These are phyloP conservation scores for Macrosoma leucophasiata DNA, from an alignment of 2,888 invertebrate species.

Conservation along the genomic window DNA sequence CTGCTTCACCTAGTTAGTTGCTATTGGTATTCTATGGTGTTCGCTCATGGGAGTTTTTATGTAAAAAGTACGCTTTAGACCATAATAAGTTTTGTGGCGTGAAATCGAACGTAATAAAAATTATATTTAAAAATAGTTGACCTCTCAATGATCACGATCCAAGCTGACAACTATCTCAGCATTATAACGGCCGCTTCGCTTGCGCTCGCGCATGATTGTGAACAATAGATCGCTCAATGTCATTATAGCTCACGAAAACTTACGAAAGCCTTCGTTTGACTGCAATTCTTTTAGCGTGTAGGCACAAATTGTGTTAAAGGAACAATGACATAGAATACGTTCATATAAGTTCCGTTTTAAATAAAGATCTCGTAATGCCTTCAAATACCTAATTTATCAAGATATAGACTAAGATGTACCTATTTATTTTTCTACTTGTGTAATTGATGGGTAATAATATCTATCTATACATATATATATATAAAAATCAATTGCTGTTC, in stretches of 20 bases:
- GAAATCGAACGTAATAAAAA: background rate
- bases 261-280: slow-evolving; percentile 48
- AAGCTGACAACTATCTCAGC: slow-evolving; percentile 4
- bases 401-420: slow-evolving; percentile 3
- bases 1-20: too few relatives aligned
- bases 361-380: slow-evolving; percentile 9
- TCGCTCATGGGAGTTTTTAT: too few relatives aligned
- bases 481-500: too few relatives aligned
- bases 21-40: too few relatives aligned
- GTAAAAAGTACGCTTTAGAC: too few relatives aligned
- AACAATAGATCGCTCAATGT: slow-evolving; percentile 64
- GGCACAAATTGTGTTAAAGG: slow-evolving; percentile 23
- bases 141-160: slow-evolving; percentile 8
- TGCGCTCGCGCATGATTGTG: slow-evolving; percentile 10
- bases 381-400: background rate
- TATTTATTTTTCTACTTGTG: too few relatives aligned
- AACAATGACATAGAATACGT: background rate
- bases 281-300: slow-evolving; percentile 26
- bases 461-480: too few relatives aligned
- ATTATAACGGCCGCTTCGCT: too few relatives aligned
- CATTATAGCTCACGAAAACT: slow-evolving; percentile 58
- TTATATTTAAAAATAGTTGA: slow-evolving; percentile 2
- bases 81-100: too few relatives aligned
- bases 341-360: slow-evolving; percentile 1
- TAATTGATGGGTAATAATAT: background rate